These are phyloP conservation scores for Idaea straminata DNA, from an alignment of 2,888 invertebrate genomes.

Conservation along the genomic window DNA sequence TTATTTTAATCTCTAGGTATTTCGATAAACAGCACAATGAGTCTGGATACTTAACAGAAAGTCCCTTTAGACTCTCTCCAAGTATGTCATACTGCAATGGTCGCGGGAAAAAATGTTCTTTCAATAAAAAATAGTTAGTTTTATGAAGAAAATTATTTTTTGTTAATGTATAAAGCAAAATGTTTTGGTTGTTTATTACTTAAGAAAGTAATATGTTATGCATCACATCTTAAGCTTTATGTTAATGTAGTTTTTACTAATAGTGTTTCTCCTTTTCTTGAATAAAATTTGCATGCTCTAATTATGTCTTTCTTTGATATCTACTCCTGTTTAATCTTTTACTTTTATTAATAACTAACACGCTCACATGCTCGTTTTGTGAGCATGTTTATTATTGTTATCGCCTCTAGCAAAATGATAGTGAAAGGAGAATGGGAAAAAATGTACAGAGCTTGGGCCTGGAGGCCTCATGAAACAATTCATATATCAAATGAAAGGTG, in stretches of 20 bases:
- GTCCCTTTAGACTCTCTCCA: constrained; percentile 31
- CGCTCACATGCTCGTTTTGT: neutral
- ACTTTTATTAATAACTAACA: neutral
- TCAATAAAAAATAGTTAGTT: constrained; percentile 40
- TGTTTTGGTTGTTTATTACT: neutral
- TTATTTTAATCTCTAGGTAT: constrained; percentile 41
- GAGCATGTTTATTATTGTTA: neutral
- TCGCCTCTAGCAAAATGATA: neutral
- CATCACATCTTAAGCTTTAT: neutral
- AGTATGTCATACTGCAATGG: constrained; percentile 49
- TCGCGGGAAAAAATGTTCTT: constrained; percentile 43
- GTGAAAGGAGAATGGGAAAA: too few relatives aligned
- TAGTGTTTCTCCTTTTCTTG: neutral
- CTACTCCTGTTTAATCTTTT: neutral
- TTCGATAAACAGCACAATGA: constrained; percentile 40
- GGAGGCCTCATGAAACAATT: too few relatives aligned
- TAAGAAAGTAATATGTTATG: constrained; percentile 3
- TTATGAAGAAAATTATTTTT: constrained; percentile 30
- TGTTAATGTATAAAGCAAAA: constrained; percentile 18
- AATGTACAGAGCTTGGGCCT: too few relatives aligned
- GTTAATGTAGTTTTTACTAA: neutral
- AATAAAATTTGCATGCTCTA: constrained; percentile 11
- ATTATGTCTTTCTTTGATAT: neutral
- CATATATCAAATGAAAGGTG: too few relatives aligned
- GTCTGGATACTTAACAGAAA: constrained; percentile 54